Base-by-base conservation (phyloP, 1,140 invertebrate species). In the Lepidotrigona ventralis region DNA sequence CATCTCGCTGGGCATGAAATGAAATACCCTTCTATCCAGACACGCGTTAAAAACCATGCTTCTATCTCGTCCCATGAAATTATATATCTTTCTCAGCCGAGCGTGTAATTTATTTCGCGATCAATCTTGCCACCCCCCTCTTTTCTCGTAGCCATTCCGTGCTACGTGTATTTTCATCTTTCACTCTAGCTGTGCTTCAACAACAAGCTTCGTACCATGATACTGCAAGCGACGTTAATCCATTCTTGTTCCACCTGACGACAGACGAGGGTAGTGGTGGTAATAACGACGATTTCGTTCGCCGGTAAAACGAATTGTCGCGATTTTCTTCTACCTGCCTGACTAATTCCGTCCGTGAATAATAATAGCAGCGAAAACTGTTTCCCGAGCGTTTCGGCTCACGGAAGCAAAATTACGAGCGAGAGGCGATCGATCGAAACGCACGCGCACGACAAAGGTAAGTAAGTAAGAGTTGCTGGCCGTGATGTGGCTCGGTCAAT, bases 401-500 rank as follows among this genome's bases (percentile, higher is more conserved):
- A 39, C n/a, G 33, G 23, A 56, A 51, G 72, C 33, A 19, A 77
- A 70, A 83, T 78, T 58, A 63, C 56, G 46, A 68, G n/a, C 58
- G 39, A n/a, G n/a, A 56, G 23, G 29, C 74, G 81, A 83, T 83
- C 81, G 81, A 83, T 83, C 66, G 81, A 56, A 76, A 83, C 81
- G 81, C 81, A 83, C 54, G 81, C 81, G 81, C 81, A 78, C 66
- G 23, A 46, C 39, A 78, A 33, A 83, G 64, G 26, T 60, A 46
- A 9, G 39, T 46, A 77, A 69, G 39, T 46, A 77, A 69, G 33
- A 73, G 54, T 51, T 82, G 63, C 73, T 78, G 81, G 81, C 81
- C 74, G 81, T 83, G 81, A 56, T 46, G 53, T 33, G 39, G 80
- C 74, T 82, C 80, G 80, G 81, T 83, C 81, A 83, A 83, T 83